A percentile compares a stretch with the other conserved stretches of the same genome.
phyloP scores from a whole-genome alignment of 2,797 vertebrate genomes.

The Sardinella longiceps region DNA sequence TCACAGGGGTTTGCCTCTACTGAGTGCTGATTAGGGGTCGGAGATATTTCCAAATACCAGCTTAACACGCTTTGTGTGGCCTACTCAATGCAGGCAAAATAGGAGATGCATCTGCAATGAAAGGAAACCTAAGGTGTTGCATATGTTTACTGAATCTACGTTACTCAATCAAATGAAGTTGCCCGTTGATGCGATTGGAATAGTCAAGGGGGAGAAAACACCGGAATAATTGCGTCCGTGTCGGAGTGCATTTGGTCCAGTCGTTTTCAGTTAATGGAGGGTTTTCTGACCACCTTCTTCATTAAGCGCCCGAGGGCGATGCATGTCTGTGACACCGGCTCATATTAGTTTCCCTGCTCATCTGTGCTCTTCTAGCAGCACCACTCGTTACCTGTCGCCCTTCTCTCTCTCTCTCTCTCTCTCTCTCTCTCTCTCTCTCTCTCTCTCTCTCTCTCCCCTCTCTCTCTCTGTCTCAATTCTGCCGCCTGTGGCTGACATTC shows the following conservation, averaged over 20 bases:
- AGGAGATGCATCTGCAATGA: neutral
- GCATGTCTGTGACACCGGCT: slow-evolving; percentile 38
- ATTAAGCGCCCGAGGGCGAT: slow-evolving; percentile 48
- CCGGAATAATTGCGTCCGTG: neutral
- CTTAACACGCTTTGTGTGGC: neutral
- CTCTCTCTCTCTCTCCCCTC: slow-evolving; percentile 25
- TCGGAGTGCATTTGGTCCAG: slow-evolving; percentile 19
- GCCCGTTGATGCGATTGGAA: neutral
- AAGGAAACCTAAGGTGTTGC: neutral
- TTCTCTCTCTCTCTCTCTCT: slow-evolving; percentile 7
- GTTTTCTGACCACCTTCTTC: slow-evolving; percentile 50
- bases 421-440: slow-evolving; percentile 2
- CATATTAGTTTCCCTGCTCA: slow-evolving; percentile 47
- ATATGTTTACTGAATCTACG: neutral
- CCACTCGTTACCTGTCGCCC: slow-evolving; percentile 58
- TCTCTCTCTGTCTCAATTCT: slow-evolving; percentile 36
- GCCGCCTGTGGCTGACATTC: slow-evolving; percentile 68
- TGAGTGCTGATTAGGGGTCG: neutral
- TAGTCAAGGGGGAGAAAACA: neutral
- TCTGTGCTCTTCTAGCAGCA: slow-evolving; percentile 49
- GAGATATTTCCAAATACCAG: neutral
- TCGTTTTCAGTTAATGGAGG: slow-evolving; percentile 47
- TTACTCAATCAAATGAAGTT: neutral
- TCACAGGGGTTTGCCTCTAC: neutral
- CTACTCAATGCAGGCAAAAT: neutral